Conservation (phyloP, 53 echinoderm and acorn worm species). For the Paracentrotus lividus region DNA sequence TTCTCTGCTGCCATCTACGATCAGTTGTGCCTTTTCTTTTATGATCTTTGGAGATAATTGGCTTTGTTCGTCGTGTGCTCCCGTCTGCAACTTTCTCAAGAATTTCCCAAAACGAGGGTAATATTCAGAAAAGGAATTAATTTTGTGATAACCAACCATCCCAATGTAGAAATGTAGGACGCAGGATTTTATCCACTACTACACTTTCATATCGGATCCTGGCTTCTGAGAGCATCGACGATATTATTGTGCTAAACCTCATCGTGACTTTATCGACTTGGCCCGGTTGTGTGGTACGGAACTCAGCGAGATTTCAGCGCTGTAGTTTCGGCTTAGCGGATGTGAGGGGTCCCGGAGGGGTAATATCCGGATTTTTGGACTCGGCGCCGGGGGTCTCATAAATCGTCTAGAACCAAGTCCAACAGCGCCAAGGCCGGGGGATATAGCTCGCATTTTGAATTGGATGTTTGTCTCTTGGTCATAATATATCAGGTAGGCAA, state of each 20-base stretch:
- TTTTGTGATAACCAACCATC: not conserved
- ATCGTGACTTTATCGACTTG: not conserved
- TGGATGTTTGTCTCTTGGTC: not conserved
- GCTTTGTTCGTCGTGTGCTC: constrained; percentile 51
- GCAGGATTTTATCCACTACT: no score
- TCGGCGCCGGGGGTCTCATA: not conserved
- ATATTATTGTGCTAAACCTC: not conserved
- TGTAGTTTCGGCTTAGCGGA: constrained; percentile 43
- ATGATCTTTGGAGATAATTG: not conserved
- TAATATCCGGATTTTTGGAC: constrained; percentile 17
- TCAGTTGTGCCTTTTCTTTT: constrained; percentile 1
- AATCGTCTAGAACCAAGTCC: not conserved
- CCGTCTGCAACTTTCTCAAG: not conserved
- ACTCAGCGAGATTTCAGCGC: constrained; percentile 12
- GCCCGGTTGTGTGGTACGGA: not conserved
- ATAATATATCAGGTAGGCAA: constrained; percentile 1
- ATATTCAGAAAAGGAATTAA: not conserved
- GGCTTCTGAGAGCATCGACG: not conserved
- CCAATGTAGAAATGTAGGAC: not conserved
- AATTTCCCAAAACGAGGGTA: not conserved
- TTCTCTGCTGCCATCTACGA: constrained; percentile 44
- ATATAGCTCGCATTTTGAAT: not conserved
- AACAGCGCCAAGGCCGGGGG: not conserved
- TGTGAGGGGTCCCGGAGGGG: constrained; percentile 36
- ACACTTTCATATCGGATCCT: not conserved